Base-by-base conservation (phyloP, 2,888 invertebrate genomes). In the Acleris holmiana region DNA sequence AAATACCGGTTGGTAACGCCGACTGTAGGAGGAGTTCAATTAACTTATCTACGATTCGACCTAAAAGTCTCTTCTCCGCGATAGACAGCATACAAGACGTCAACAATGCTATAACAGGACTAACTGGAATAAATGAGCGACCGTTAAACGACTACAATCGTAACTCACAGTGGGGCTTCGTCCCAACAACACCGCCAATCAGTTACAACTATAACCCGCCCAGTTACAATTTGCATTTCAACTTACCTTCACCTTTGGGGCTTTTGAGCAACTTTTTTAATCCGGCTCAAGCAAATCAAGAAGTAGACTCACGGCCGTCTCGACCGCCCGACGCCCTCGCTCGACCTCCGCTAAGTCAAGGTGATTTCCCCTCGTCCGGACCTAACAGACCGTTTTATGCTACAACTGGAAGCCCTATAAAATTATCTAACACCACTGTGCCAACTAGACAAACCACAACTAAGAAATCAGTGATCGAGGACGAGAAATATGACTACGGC, bases 301-400 rank as follows among this genome's bases (percentile, higher is more conserved):
- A 57, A 41, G 60, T 58, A 41, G 51, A 67, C 58, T 58, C 54
- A 55, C n/a, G 53, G 60, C 58, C 64, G 51, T 41, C 44, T 49
- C 58, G 64, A 60, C 55, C 58, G 54, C 23, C 51, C 19, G 58
- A 58, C 54, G 40, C 58, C 25, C 44, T 48, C 47, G 3, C 58
- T 29, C 53, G 65, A 69, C 68, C 67, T 67, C 60, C 53, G 23
- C 23, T 46, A 18, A 5, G 8, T 15, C 65, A 67, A 69, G 67
- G 65, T 69, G 65, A 57, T 35, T 55, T 53, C 59, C 44, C 19
- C 48, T 13, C n/a, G 17, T 21, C 25, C 25, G 18, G 25, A 40
- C 29, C 23, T 25, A 44, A 56, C 35, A 21, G 21, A 54, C 59
- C 54, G 19, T n/a, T 29, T 18, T 17, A 41, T 29, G 46, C 18